A percentile compares a stretch with the other conserved stretches of the same genome.
Evolutionary conservation across 2,888 invertebrate species (phyloP).

Genomic region (Drosophila parthenogenetica): DNA sequence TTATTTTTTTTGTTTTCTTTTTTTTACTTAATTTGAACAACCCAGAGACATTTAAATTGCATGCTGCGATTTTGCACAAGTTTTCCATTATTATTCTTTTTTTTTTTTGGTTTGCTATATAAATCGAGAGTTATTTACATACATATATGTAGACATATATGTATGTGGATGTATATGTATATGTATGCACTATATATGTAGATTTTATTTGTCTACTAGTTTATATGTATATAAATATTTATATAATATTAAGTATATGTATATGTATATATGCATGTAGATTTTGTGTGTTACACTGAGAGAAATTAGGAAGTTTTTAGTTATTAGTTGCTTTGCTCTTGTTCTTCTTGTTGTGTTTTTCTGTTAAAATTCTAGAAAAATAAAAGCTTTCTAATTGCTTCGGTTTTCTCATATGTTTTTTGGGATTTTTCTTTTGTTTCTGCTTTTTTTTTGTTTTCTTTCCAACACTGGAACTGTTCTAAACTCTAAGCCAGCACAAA

Average conservation of each 20-base stretch:
- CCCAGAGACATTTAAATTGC: constrained; percentile 56
- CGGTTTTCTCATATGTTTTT: constrained; percentile 65
- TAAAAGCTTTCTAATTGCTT: constrained; percentile 83
- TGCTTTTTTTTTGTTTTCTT: constrained; percentile 19
- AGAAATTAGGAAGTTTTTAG: constrained; percentile 83
- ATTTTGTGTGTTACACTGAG: constrained; percentile 82
- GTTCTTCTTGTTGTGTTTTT: constrained; percentile 32
- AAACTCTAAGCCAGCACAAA: constrained; percentile 37
- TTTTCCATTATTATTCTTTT: constrained; percentile 3
- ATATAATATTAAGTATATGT: constrained; percentile 37
- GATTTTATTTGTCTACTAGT: constrained; percentile 24
- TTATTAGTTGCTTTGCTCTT: constrained; percentile 36
- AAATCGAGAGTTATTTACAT: constrained; percentile 40
- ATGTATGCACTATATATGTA: constrained; percentile 42
- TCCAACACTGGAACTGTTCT: constrained; percentile 25
- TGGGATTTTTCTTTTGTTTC: constrained; percentile 26
- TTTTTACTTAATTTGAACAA: constrained; percentile 46
- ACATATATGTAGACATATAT: constrained; percentile 43
- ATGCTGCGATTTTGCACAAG: constrained; percentile 43
- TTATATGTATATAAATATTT: constrained; percentile 24
- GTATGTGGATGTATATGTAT: constrained; percentile 22
- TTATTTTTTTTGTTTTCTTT: constrained; percentile 30
- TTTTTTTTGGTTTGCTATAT: constrained; percentile 8
- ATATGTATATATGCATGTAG: constrained; percentile 47
- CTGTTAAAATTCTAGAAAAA: constrained; percentile 84